Conservation (phyloP, 2,113 vertebrate genomes). For the Elgaria multicarinata region DNA sequence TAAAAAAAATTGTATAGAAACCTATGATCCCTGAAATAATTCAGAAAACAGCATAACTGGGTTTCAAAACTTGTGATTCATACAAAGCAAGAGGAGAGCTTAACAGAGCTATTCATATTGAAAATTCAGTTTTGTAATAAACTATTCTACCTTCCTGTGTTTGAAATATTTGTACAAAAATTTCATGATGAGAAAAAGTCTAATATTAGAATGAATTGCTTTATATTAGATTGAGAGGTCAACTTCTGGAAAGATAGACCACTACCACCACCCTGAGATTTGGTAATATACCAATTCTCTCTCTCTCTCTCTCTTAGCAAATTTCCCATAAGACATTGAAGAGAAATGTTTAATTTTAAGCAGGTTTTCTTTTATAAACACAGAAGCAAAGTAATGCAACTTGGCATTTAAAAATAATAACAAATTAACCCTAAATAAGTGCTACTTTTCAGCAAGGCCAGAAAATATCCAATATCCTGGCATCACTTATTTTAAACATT, state of each 20-base stretch:
- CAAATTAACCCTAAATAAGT: conserved; percentile 59
- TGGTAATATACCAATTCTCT: conserved; percentile 69
- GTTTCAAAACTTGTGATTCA: conserved; percentile 51
- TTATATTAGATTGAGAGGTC: conserved; percentile 64
- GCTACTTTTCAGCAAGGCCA: conserved; percentile 65
- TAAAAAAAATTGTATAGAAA: conserved; percentile 69
- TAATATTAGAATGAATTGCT: conserved; percentile 66
- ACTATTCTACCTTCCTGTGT: conserved; percentile 62
- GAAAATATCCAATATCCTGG: conserved; percentile 70
- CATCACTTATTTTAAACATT: conserved; percentile 45
- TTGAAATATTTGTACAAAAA: conserved; percentile 72
- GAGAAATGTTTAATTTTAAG: conserved; percentile 69
- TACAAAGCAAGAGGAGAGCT: conserved; percentile 56
- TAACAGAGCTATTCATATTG: conserved; percentile 44
- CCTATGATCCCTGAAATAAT: conserved; percentile 69
- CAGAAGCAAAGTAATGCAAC: conserved; percentile 60
- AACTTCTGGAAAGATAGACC: conserved; percentile 48
- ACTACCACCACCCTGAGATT: conserved; percentile 25
- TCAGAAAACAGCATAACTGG: conserved; percentile 65
- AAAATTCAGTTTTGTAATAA: conserved; percentile 68
- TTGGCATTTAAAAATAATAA: conserved; percentile 60
- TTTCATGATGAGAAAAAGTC: conserved; percentile 63
- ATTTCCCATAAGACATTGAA: conserved; percentile 66
- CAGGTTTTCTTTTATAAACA: conserved; percentile 71
- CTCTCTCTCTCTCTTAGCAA: conserved; percentile 59